Base-by-base conservation (phyloP, 2,797 vertebrate genomes). In the Megalops cyprinoides region DNA sequence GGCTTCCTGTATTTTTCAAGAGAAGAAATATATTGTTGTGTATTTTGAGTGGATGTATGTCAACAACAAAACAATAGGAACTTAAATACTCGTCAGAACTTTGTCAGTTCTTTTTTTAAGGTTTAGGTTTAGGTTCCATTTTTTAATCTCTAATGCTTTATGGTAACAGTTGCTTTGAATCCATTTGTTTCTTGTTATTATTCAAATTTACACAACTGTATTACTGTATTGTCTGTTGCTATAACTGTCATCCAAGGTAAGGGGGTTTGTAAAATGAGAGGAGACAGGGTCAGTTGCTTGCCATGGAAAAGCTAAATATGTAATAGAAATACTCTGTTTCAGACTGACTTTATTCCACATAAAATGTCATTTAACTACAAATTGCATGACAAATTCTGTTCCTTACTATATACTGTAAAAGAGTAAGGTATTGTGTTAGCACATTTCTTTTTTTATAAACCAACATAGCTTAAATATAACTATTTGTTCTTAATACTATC, bases 1-100 rank as follows among this genome's bases (percentile, higher is more conserved):
- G 94, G 94, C 87, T 93, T 92, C 89, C 87, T 94, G 93, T 95
- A 93, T 93, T 94, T 95, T 91, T 85, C 67, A 91, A 93, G 85
- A 93, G 88, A 91, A 89, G 84, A 92, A 92, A 89, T 93, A 88
- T 94, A 92, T 94, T 87, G 90, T 93, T 93, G 92, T 94, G 94
- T 94, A 91, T 87, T 92, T 89, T 92, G 89, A 93, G 90, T 93
- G 92, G 91, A 87, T 84, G 82, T 93, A 87, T 87, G 85, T 88
- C 89, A 85, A 91, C 91, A 90, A 92, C 86, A 91, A 91, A 88
- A 89, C 76, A 85, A 74, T 89, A 89, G 88, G 89, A 90, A 87
- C 85, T 89, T 79, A 91, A 90, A 89, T 88, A 85, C 87, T 76
- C 85, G 86, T 92, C 84, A 76, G 83, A 90, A 87, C 62, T 60